Evolutionary conservation across 2,113 vertebrate genomes (phyloP).

Genomic region (Lagopus muta): DNA sequence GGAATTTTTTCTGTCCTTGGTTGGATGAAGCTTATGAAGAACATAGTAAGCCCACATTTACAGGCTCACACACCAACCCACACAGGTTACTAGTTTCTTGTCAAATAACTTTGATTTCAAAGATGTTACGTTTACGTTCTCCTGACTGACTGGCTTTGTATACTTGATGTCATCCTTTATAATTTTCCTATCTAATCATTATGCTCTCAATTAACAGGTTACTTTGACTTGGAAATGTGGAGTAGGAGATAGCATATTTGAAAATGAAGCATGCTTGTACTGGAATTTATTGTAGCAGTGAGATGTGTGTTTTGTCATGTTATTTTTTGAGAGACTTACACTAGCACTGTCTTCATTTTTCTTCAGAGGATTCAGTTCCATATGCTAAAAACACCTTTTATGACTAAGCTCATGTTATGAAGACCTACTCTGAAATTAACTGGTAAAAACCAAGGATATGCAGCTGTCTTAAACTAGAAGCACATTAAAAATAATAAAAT

Average conservation of each 20-base stretch:
- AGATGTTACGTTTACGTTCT: not conserved
- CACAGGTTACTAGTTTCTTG: not conserved
- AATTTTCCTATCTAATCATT: not conserved
- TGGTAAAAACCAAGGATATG: not conserved
- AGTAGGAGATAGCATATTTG: not conserved
- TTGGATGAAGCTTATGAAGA: not conserved
- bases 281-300: not conserved
- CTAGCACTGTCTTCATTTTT: not conserved
- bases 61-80: not conserved
- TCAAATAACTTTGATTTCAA: not conserved
- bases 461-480: not conserved
- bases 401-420: not conserved
- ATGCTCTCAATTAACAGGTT: not conserved
- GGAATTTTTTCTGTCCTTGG: not conserved
- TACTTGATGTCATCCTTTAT: not conserved
- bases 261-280: not conserved
- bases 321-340: not conserved
- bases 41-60: not conserved
- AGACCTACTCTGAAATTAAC: not conserved
- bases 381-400: not conserved
- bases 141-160: not conserved
- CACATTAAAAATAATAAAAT: not conserved
- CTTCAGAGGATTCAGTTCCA: not conserved
- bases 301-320: not conserved
- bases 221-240: slow-evolving; percentile 11